Conservation (phyloP, 2,888 invertebrate genomes). For the Drosophila atripex region DNA sequence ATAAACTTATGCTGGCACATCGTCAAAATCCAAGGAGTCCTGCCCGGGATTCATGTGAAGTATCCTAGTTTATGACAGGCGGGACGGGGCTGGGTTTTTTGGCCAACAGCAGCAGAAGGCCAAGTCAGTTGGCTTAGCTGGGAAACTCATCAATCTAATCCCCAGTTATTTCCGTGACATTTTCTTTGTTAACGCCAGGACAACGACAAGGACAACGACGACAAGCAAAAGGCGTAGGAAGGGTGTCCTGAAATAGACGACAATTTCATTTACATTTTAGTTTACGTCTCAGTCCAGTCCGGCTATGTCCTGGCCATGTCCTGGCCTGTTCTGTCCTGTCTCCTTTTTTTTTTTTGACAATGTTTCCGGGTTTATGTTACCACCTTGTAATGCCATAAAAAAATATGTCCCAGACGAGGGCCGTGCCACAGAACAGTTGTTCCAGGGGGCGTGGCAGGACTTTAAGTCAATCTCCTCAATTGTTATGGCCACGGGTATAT, state of each 20-base stretch:
- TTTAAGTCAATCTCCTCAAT: constrained; percentile 14
- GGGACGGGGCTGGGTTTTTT: constrained; percentile 14
- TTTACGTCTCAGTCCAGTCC: constrained; percentile 49
- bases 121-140: constrained; percentile 59
- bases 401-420: constrained; percentile 42
- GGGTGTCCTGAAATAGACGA: constrained; percentile 51
- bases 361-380: constrained; percentile 62
- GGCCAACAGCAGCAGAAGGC: constrained; percentile 20
- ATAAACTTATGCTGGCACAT: constrained; percentile 67
- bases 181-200: constrained; percentile 64
- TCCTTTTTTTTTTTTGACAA: constrained; percentile 2
- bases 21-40: constrained; percentile 51
- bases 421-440: neutral
- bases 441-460: neutral
- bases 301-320: no score
- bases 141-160: constrained; percentile 75
- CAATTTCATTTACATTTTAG: constrained; percentile 72
- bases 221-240: constrained; percentile 29
- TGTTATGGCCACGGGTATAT: constrained; percentile 6
- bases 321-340: neutral
- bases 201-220: constrained; percentile 54
- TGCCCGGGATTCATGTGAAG: constrained; percentile 27
- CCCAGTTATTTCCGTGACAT: constrained; percentile 76
- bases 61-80: constrained; percentile 60
- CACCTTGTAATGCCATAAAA: constrained; percentile 64